Conservation (phyloP, 2,797 vertebrate genomes). For the Taeniopygia guttata region DNA sequence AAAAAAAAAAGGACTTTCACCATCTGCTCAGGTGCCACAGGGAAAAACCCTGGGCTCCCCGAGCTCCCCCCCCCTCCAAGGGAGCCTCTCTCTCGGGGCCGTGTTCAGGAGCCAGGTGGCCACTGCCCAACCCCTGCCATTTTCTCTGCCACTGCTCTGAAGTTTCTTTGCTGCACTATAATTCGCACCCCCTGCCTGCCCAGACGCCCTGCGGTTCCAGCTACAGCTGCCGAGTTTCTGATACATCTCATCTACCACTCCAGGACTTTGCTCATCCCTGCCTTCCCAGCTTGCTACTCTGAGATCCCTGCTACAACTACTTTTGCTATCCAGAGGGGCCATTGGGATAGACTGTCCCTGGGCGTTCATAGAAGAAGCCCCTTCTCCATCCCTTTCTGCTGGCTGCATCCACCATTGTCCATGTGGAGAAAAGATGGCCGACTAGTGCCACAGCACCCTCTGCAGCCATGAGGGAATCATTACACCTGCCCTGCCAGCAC, state of each 20-base stretch:
- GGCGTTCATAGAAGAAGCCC: background rate
- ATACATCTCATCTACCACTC: background rate
- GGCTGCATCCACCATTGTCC: background rate
- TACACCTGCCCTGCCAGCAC: background rate
- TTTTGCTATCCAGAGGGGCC: background rate
- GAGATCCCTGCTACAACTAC: background rate
- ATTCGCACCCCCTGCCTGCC: background rate
- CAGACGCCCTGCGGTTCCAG: background rate
- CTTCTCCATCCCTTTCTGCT: background rate
- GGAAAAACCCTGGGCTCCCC: background rate
- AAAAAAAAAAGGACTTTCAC: background rate
- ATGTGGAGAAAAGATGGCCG: background rate
- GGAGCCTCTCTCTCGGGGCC: background rate
- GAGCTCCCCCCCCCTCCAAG: background rate
- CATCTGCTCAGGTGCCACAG: background rate
- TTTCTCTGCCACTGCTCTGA: background rate
- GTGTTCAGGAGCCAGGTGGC: background rate
- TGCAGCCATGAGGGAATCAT: background rate
- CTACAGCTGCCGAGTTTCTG: background rate
- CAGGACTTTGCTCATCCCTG: background rate
- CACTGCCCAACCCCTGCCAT: background rate
- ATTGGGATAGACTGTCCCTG: background rate
- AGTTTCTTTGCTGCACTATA: background rate
- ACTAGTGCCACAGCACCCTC: no score
- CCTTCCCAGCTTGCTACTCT: background rate